These are phyloP conservation scores for Sinocyclocheilus anophthalmus DNA, from an alignment of 2,113 vertebrate genomes.

Conservation along the genomic window DNA sequence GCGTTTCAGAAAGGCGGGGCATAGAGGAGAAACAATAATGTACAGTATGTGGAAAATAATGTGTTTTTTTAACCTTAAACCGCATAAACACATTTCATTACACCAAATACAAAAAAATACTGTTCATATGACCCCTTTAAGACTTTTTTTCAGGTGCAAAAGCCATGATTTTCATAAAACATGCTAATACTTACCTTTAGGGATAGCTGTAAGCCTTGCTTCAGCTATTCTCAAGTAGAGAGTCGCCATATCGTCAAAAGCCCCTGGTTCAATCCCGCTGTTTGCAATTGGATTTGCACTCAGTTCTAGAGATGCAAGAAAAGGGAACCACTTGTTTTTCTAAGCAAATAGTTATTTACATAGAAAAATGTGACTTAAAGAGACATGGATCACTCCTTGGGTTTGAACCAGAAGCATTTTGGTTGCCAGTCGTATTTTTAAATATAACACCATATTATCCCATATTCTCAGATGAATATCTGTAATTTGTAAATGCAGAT, in stretches of 20 bases:
- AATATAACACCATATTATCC: too few species aligned
- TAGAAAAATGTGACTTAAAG: background rate
- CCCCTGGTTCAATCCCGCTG: conserved; percentile 87
- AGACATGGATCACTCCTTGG: background rate
- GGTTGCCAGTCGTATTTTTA: too few species aligned
- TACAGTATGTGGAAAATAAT: too few species aligned
- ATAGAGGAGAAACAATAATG: too few species aligned
- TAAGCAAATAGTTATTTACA: background rate
- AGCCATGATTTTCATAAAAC: background rate
- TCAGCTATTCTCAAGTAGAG: conserved; percentile 92
- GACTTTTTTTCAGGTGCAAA: background rate
- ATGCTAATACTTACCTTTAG: conserved; percentile 82
- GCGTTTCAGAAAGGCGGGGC: too few species aligned
- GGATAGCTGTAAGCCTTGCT: conserved; percentile 88
- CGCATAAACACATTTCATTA: too few species aligned
- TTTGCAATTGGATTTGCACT: conserved; percentile 93
- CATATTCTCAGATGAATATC: background rate
- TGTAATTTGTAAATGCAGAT: background rate
- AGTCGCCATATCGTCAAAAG: conserved; percentile 88
- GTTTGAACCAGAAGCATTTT: background rate
- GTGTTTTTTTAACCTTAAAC: too few species aligned
- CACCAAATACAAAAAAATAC: too few species aligned
- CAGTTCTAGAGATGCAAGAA: conserved; percentile 81
- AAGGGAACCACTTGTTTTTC: background rate
- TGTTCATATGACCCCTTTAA: background rate